These are phyloP conservation scores for Megalops cyprinoides DNA, from an alignment of 2,797 vertebrate genomes.

Conservation along the genomic window DNA sequence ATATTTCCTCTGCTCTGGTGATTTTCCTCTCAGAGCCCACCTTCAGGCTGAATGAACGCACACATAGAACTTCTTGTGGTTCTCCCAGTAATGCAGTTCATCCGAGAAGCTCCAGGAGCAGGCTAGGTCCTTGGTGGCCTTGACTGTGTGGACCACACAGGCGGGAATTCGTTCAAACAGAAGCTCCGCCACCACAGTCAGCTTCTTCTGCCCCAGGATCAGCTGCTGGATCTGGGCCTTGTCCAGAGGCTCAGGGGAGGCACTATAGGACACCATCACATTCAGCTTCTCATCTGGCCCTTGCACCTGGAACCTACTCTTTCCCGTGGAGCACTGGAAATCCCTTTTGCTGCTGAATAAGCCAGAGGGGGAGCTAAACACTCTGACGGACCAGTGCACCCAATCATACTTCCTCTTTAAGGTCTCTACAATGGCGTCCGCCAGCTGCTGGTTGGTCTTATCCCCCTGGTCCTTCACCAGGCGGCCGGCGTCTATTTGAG, in stretches of 20 bases:
- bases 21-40: not conserved
- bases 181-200: slow-evolving; percentile 57
- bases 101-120: slow-evolving; percentile 70
- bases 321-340: slow-evolving; percentile 67
- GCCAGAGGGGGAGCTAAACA: slow-evolving; percentile 65
- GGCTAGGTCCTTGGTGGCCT: slow-evolving; percentile 64
- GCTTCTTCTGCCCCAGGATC: slow-evolving; percentile 67
- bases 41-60: slow-evolving; percentile 73
- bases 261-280: slow-evolving; percentile 73
- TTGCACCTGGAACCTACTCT: slow-evolving; percentile 71
- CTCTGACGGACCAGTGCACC: slow-evolving; percentile 75
- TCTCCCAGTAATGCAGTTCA: slow-evolving; percentile 74
- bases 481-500: slow-evolving; percentile 60
- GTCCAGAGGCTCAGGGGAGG: slow-evolving; percentile 71
- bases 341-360: slow-evolving; percentile 60
- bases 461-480: slow-evolving; percentile 63
- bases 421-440: slow-evolving; percentile 62
- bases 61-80: slow-evolving; percentile 67
- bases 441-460: slow-evolving; percentile 67
- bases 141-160: slow-evolving; percentile 70
- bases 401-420: slow-evolving; percentile 75
- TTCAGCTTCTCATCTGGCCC: slow-evolving; percentile 65
- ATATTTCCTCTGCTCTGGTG: no score
- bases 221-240: slow-evolving; percentile 62
- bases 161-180: slow-evolving; percentile 64